Base-by-base conservation (phyloP, 2,797 vertebrate genomes). In the Hydrophis major region DNA sequence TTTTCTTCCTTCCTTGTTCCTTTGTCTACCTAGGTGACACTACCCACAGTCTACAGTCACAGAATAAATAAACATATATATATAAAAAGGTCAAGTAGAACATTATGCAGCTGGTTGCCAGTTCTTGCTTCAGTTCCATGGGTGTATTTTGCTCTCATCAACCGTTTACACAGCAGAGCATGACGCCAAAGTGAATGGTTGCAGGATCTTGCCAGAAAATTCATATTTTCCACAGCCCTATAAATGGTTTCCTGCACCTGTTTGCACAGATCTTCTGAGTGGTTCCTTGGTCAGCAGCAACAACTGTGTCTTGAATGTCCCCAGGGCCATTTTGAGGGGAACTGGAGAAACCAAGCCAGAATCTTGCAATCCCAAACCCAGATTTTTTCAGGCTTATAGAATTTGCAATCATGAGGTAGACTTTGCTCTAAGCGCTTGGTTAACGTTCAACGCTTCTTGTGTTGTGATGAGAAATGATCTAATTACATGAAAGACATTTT, bases 191-290 rank as follows among this genome's bases (percentile, higher is more conserved):
- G 83, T 28, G 13, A 78, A 93, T 0, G 1, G 10, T 93, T 93
- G 13, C 66, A 25, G 90, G 90, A 88, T 92, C 83, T 91, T 95
- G 95, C 94, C 94, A 96, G 96, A 90, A 96, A 94, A 90, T 92
- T 97, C 92, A 96, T 93, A 92, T 96, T 95, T 96, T 94, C 95
- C 96, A 94, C 93, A 94, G 91, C 88, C 63, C 61, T 87, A 90
- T 1, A 69, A 95, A 94, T 47, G 59, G 14, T 92, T 94, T 92
- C 94, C 91, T 95, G 93, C 94, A 92, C 96, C 95, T 96, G 93
- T 93, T 92, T 25, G 90, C 6, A 91, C 8, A 0, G 28, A 0
- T 55, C 56, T 93, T 0, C 90, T 87, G 55, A 25, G 32, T 27
- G 32, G 50, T 0, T 47, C 88, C 90, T 88, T 53, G 0, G 3